Evolutionary conservation across 2,113 vertebrate species (phyloP), one percentile per base, ranked within the genome.

Genomic region (Laterallus jamaicensis): DNA sequence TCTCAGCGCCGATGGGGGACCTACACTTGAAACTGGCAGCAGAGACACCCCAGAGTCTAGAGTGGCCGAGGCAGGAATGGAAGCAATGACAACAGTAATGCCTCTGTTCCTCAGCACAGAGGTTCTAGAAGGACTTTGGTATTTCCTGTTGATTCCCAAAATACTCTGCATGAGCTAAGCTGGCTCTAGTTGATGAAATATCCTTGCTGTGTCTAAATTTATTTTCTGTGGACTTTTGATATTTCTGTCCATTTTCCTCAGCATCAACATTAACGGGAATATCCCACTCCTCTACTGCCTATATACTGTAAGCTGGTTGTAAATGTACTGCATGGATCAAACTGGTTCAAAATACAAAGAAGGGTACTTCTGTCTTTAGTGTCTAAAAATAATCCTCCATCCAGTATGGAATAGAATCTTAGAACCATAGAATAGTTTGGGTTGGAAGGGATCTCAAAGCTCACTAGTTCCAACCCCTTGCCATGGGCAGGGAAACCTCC

Each of bases 131-230:
- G 44, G 47, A 92, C 63, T 93, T 92, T 12, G 42, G 71, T 74
- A 90, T 88, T 96, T 93, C 71, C 76, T 92, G 50, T 59, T 94
- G 80, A 77, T 93, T 94, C 71, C 56, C 71, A 92, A 95, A 94
- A 97, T 93, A 92, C 16, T 63, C 50, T 50, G n/a, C 18, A 64
- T 49, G 58, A 93, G 49, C 54, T 95, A 96, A 91, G 35, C 17
- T 85, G 54, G 29, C 42, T 87, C 42, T 75, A 75, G 28, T 40
- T 82, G 47, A 80, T 77, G 79, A 88, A 96, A 93, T 58, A 74
- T 3, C 6, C 32, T 49, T 92, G 80, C 42, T 88, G 39, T 93
- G 83, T 37, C 64, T 86, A 77, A 90, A 52, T 74, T 90, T 81
- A 60, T 49, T 63, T 90, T 75, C 73, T 86, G 18, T 68, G 66